Evolutionary conservation across 2,113 vertebrate genomes (phyloP).

Genomic region (Diadophis punctatus): DNA sequence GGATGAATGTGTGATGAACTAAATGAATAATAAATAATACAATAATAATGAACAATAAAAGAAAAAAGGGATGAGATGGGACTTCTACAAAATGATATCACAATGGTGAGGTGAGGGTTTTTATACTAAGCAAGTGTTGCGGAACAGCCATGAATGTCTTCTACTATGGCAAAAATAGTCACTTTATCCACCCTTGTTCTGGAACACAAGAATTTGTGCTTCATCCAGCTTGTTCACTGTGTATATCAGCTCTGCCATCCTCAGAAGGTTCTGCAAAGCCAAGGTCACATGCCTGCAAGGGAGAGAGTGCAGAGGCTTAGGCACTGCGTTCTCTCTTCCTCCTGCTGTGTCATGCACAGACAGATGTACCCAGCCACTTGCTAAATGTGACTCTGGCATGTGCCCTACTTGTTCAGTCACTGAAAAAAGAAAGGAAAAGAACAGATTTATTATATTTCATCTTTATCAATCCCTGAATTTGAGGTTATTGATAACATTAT

Average conservation of each 20-base stretch:
- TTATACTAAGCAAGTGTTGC: neutral
- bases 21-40: neutral
- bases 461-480: neutral
- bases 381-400: neutral
- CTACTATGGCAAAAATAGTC: neutral
- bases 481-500: neutral
- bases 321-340: neutral
- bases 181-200: neutral
- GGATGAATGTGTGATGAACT: neutral
- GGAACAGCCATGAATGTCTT: neutral
- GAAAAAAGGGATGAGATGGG: too few species aligned
- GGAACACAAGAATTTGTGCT: neutral
- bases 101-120: too few species aligned
- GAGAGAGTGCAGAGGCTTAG: neutral
- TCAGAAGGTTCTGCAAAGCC: neutral
- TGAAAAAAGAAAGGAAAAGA: neutral
- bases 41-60: neutral
- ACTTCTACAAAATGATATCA: neutral
- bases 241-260: neutral
- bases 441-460: neutral
- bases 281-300: neutral
- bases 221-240: neutral
- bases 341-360: neutral
- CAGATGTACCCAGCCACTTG: neutral
- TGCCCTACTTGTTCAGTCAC: slow-evolving; percentile 5